These are phyloP conservation scores for Diprion similis DNA, from an alignment of 1,140 invertebrate genomes.

Conservation along the genomic window DNA sequence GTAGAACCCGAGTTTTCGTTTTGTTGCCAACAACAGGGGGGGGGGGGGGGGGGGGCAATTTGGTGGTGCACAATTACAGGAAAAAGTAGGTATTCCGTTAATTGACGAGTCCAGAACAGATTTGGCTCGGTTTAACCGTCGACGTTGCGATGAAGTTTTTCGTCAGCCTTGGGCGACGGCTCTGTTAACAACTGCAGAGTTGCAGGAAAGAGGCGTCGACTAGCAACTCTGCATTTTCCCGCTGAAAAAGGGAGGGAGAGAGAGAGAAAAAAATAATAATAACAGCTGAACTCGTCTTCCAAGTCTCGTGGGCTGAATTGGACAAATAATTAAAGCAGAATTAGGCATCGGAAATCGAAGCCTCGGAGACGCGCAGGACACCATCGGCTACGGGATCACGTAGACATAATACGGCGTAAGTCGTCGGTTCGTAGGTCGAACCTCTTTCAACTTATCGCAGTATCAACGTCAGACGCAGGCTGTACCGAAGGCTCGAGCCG, in stretches of 20 bases:
- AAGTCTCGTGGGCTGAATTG: not conserved
- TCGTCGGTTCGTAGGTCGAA: conserved; percentile 54
- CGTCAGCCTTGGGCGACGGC: conserved; percentile 3
- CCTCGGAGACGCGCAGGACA: not conserved
- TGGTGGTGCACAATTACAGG: not conserved
- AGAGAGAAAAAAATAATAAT: not conserved
- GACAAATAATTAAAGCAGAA: not conserved
- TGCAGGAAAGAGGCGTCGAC: not conserved
- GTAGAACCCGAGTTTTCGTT: no score
- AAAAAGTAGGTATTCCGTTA: not conserved
- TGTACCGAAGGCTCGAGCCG: conserved; percentile 33
- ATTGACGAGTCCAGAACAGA: not conserved
- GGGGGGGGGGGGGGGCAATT: not conserved
- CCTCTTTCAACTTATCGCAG: conserved; percentile 62
- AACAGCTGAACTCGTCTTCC: not conserved
- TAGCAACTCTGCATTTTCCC: not conserved
- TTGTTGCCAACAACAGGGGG: no score
- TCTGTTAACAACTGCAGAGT: not conserved
- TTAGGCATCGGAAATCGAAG: not conserved
- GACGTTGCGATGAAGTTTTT: no score
- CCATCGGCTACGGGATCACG: not conserved
- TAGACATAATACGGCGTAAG: not conserved
- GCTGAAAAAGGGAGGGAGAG: not conserved
- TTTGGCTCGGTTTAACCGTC: not conserved
- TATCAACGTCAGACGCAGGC: conserved; percentile 62